phyloP scores from a whole-genome alignment of 2,888 invertebrate genomes.

The Oscheius sp. region DNA sequence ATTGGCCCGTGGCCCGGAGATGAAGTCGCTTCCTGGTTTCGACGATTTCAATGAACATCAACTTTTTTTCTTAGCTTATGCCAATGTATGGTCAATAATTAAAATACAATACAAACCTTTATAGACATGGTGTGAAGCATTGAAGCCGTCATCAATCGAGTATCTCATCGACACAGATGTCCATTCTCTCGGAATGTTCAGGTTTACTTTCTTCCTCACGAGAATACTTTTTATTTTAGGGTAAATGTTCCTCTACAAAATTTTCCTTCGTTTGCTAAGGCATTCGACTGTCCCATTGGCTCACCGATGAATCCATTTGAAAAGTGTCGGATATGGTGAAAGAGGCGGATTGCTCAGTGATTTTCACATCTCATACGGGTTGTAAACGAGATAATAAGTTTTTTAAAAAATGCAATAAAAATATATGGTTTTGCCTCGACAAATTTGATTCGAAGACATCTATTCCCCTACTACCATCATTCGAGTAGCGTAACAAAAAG shows the following conservation, averaged over 20 bases:
- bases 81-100: slow-evolving; percentile 60
- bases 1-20: slow-evolving; percentile 45
- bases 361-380: slow-evolving; percentile 1
- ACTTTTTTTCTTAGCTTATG: slow-evolving; percentile 75
- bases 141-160: slow-evolving; percentile 62
- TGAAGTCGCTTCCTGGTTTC: slow-evolving; percentile 72
- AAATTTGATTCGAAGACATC: too few species aligned
- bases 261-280: slow-evolving; percentile 69
- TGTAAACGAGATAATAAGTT: background rate
- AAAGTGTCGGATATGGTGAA: slow-evolving; percentile 69
- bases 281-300: slow-evolving; percentile 71
- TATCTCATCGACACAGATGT: slow-evolving; percentile 65
- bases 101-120: slow-evolving; percentile 13
- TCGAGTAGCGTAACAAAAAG: too few species aligned
- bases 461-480: too few species aligned
- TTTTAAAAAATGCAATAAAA: too few species aligned
- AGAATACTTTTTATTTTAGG: slow-evolving; percentile 41
- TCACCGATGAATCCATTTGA: slow-evolving; percentile 72
- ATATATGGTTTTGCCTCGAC: too few species aligned
- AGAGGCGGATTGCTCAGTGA: background rate
- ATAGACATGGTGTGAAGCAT: slow-evolving; percentile 66
- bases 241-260: slow-evolving; percentile 71
- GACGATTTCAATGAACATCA: slow-evolving; percentile 74
- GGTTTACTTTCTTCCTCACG: slow-evolving; percentile 35
- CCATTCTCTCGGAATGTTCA: slow-evolving; percentile 60